Evolutionary conservation across 2,797 vertebrate species (phyloP).

Genomic region (Acanthiza pusilla): DNA sequence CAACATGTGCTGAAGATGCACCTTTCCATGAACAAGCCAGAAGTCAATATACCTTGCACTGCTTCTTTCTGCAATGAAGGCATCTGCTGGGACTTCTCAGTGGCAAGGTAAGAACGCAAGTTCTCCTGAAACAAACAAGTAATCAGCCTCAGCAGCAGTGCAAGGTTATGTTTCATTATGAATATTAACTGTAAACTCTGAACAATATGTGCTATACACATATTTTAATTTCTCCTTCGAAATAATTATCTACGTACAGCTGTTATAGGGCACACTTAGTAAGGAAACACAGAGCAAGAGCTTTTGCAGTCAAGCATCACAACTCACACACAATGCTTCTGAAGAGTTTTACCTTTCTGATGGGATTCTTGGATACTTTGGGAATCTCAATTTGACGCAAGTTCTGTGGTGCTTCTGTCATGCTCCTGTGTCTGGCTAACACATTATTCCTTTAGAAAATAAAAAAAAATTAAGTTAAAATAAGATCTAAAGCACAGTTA

Average conservation of each 20-base stretch:
- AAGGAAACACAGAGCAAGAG: not conserved
- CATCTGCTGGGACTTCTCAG: constrained; percentile 67
- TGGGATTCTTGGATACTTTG: constrained; percentile 80
- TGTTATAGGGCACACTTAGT: not conserved
- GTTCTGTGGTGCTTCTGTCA: constrained; percentile 86
- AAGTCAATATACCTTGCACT: constrained; percentile 81
- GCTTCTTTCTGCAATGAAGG: constrained; percentile 76
- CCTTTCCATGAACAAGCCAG: not conserved
- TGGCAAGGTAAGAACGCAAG: constrained; percentile 14
- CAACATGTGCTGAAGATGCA: not conserved
- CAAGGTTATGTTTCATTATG: not conserved
- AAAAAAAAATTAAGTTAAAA: not conserved
- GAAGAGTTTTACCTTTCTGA: constrained; percentile 77
- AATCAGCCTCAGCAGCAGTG: not conserved
- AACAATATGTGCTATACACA: not conserved
- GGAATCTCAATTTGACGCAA: constrained; percentile 92
- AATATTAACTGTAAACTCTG: not conserved
- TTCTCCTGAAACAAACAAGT: constrained; percentile 71
- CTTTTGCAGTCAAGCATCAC: not conserved
- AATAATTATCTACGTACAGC: not conserved
- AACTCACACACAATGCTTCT: not conserved
- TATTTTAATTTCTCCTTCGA: not conserved
- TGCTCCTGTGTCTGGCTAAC: constrained; percentile 88
- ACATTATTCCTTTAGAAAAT: constrained; percentile 77
- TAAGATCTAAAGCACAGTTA: not conserved